Percentiles rank a stretch among this genome's conserved stretches.
These are phyloP conservation scores for Orius insidiosus DNA, from an alignment of 1,140 invertebrate genomes.

Conservation along the genomic window DNA sequence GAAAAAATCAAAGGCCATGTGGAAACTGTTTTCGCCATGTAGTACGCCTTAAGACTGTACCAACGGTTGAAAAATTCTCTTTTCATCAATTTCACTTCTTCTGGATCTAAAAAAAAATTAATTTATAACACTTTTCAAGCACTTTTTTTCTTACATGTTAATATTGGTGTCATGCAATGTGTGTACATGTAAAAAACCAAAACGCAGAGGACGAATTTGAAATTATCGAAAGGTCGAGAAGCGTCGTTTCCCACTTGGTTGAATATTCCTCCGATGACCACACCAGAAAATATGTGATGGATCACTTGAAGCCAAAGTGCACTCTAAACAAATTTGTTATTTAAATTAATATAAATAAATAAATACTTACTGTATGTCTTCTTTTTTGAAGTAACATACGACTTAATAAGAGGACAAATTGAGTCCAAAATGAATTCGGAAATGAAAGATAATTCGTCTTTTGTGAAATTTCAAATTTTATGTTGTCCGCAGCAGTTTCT, in stretches of 20 bases:
- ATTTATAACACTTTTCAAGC: background rate
- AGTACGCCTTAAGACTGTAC: constrained; percentile 60
- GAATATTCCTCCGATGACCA: constrained; percentile 36
- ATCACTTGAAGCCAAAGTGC: constrained; percentile 33
- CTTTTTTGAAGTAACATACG: constrained; percentile 34
- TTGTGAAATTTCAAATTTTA: constrained; percentile 21
- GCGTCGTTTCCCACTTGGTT: constrained; percentile 35
- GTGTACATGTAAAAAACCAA: constrained; percentile 44
- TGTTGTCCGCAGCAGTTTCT: background rate
- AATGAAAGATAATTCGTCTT: constrained; percentile 13
- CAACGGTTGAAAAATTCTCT: constrained; percentile 60
- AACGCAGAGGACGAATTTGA: constrained; percentile 37
- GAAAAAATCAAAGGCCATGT: constrained; percentile 37
- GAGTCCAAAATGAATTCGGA: constrained; percentile 31
- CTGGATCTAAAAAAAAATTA: constrained; percentile 37
- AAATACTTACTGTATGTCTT: constrained; percentile 26
- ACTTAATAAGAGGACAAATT: constrained; percentile 32
- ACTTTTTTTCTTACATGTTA: constrained; percentile 33
- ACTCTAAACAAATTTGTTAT: background rate
- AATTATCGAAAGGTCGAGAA: constrained; percentile 31
- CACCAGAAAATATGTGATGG: constrained; percentile 33
- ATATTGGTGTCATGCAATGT: constrained; percentile 37
- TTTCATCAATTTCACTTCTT: constrained; percentile 45
- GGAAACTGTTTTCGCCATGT: constrained; percentile 58
- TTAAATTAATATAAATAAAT: background rate